Conservation (phyloP, 1,140 invertebrate genomes). For the Campodea augens region DNA sequence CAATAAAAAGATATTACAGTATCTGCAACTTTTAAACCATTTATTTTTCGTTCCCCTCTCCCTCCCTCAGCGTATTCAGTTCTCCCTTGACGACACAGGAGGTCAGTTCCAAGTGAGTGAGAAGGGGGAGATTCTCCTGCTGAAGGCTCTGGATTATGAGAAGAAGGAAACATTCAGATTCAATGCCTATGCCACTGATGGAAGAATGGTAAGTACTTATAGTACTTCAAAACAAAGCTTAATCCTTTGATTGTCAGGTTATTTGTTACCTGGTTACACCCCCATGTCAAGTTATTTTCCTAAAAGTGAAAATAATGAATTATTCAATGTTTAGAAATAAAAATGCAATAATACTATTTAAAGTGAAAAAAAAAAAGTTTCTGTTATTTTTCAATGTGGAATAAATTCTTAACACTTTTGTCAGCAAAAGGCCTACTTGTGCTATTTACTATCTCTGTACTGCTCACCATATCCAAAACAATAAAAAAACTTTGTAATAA, state of each 20-base stretch:
- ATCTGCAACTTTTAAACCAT: too few species aligned
- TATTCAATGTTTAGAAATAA: neutral
- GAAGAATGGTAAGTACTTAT: conserved; percentile 36
- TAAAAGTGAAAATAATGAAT: neutral
- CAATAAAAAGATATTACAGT: neutral
- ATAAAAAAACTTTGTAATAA: too few species aligned
- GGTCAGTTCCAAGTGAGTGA: conserved; percentile 50
- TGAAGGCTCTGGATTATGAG: conserved; percentile 61
- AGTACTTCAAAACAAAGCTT: neutral
- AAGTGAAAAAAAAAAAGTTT: too few species aligned
- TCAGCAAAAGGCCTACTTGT: too few species aligned
- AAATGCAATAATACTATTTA: neutral
- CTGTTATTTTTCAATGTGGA: too few species aligned
- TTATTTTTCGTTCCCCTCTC: conserved; percentile 9
- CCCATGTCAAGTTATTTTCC: conserved; percentile 1
- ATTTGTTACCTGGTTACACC: conserved; percentile 4
- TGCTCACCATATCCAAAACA: too few species aligned
- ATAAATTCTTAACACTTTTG: too few species aligned
- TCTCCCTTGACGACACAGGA: conserved; percentile 41
- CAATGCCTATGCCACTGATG: conserved; percentile 66
- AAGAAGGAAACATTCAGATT: conserved; percentile 42
- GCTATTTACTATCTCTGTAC: too few species aligned
- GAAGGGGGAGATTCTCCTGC: conserved; percentile 58
- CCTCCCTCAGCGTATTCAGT: conserved; percentile 31
- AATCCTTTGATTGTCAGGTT: conserved; percentile 2